Evolutionary conservation across 2,113 vertebrate species (phyloP).

Genomic region (Dolichotis patagonum): DNA sequence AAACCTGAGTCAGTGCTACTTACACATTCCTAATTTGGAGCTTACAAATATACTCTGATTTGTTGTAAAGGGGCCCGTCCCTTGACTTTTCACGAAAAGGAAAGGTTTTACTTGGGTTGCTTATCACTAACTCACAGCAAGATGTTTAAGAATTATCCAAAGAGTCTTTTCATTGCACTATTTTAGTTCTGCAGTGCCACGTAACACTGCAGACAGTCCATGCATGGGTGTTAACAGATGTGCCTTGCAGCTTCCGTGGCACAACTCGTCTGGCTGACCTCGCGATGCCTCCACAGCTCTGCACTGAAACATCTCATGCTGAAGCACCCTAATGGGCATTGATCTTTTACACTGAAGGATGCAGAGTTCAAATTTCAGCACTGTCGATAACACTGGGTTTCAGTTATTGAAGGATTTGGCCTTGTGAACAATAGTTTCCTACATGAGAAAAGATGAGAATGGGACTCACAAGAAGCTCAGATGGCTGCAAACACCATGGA

Average conservation of each 20-base stretch:
- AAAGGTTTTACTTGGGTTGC: slow-evolving; percentile 9
- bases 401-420: not conserved
- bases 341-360: slow-evolving; percentile 69
- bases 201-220: slow-evolving; percentile 26
- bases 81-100: slow-evolving; percentile 42
- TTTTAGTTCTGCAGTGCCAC: slow-evolving; percentile 39
- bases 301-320: slow-evolving; percentile 71
- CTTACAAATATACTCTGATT: slow-evolving; percentile 16
- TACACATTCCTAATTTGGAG: slow-evolving; percentile 24
- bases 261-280: slow-evolving; percentile 69
- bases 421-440: not conserved
- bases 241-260: slow-evolving; percentile 39
- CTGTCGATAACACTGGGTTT: slow-evolving; percentile 71
- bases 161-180: slow-evolving; percentile 46
- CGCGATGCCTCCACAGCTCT: slow-evolving; percentile 49
- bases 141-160: slow-evolving; percentile 27
- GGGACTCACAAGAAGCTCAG: not conserved
- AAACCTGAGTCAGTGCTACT: not conserved
- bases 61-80: not conserved
- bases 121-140: not conserved
- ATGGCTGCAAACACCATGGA: not conserved
- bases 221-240: slow-evolving; percentile 57
- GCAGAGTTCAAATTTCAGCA: slow-evolving; percentile 75
- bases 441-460: slow-evolving; percentile 51
- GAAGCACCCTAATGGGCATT: slow-evolving; percentile 69